Conservation (phyloP, 2,113 vertebrate genomes). For the Gallinago media region DNA sequence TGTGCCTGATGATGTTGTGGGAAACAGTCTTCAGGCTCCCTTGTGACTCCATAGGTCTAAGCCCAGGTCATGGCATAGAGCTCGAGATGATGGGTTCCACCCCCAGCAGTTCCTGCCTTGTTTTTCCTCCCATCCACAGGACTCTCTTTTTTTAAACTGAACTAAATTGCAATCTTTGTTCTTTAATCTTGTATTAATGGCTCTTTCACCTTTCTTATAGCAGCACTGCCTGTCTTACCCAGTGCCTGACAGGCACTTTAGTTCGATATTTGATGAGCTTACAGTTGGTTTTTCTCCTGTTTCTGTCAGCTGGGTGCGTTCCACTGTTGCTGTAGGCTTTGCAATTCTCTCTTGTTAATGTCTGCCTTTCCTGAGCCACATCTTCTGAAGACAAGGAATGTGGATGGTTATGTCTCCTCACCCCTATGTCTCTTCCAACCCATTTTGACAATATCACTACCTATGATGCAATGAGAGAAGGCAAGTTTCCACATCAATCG, state of each 20-base stretch:
- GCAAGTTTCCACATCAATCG: not conserved
- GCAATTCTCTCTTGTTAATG: not conserved
- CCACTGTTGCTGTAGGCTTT: not conserved
- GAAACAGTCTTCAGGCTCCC: conserved; percentile 12
- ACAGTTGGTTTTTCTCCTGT: not conserved
- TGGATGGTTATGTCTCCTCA: not conserved
- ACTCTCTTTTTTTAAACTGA: not conserved
- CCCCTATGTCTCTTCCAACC: not conserved
- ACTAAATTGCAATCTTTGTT: not conserved
- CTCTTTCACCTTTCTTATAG: not conserved
- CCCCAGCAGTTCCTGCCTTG: not conserved
- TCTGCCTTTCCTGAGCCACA: not conserved
- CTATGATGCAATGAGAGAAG: not conserved
- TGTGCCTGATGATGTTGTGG: not conserved
- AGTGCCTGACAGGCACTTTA: not conserved
- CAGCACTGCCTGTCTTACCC: not conserved
- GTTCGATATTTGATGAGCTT: not conserved
- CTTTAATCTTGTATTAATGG: not conserved
- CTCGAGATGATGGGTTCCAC: not conserved
- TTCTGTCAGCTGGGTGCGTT: not conserved
- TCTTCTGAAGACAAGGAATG: not conserved
- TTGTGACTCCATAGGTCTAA: not conserved
- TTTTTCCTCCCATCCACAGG: not conserved
- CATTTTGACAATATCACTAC: not conserved
- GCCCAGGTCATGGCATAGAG: not conserved